Evolutionary conservation across 1,140 invertebrate genomes (phyloP), one percentile per base, ranked within the genome.

Genomic region (Zophobas morio): DNA sequence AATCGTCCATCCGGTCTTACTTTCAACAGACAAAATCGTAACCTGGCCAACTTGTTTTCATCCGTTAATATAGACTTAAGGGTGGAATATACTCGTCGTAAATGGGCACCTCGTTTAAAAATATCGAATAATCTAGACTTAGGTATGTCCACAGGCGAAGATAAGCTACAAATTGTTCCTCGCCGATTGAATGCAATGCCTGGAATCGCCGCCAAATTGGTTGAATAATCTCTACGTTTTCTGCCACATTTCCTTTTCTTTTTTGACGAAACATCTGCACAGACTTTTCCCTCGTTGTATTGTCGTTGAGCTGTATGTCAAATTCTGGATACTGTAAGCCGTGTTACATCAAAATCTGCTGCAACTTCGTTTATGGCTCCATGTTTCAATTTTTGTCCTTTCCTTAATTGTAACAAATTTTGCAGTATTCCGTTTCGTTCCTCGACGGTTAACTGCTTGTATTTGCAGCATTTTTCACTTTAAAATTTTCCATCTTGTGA

Each of bases 241-340:
- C 74, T 70, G 1, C 63, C 35, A 36, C 63, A 53, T 71, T 77
- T 54, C 36, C 37, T 57, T 72, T 73, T 73, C 33, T 77, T 77
- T 71, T 66, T 77, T 46, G 57, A 76, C 40, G 74, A 71, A 71
- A 60, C 46, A 72, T 76, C 39, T n/a, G 36, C 75, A 77, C 63
- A 71, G n/a, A 77, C 56, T 71, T 56, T 54, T 36, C 37, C 49
- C 46, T 77, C 53, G 33, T 39, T 56, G 33, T 57, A 77, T 47
- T 72, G 75, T 42, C n/a, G 40, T 46, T 77, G 46, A 20, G 70
- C 39, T 47, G 33, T 77, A 54, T 77, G 35, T 63, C 75, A 70
- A 51, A 76, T 53, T 70, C 60, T 36, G 1, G 1, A 53, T 6
- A 47, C 33, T 32, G 35, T 20, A 20, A 20, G 20, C 20, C 20